Evolutionary conservation across 1,140 invertebrate species (phyloP).

Genomic region (Halictus rubicundus): DNA sequence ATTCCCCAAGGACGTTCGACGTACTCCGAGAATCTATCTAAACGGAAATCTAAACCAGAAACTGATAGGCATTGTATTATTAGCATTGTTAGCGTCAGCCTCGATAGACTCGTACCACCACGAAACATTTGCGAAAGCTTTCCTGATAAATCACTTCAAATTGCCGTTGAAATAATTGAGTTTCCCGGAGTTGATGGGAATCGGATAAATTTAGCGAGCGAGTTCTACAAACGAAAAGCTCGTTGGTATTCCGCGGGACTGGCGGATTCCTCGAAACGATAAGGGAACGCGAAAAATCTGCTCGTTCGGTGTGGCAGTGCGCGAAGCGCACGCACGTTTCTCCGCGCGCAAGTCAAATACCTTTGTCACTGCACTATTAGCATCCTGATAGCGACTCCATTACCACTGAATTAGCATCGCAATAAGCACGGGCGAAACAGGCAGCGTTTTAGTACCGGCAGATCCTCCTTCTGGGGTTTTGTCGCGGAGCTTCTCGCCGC

Average conservation of each 20-base stretch:
- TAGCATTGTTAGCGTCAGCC: no score
- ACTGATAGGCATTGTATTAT: not conserved
- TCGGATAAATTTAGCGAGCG: no score
- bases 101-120: no score
- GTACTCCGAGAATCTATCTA: not conserved
- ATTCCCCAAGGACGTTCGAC: slow-evolving; percentile 5
- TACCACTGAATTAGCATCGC: slow-evolving; percentile 28
- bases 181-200: no score
- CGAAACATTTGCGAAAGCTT: no score
- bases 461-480: slow-evolving; percentile 6
- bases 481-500: not conserved
- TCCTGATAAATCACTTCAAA: no score
- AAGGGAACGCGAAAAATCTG: not conserved
- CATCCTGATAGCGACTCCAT: slow-evolving; percentile 27
- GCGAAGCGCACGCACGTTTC: not conserved
- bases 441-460: not conserved
- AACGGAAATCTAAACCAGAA: not conserved
- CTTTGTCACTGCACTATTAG: slow-evolving; percentile 19
- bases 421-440: slow-evolving; percentile 20
- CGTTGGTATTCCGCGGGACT: no score
- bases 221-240: no score
- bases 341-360: slow-evolving; percentile 29
- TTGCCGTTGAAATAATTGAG: no score
- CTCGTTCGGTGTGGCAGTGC: no score
- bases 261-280: not conserved